These are phyloP conservation scores for Osmerus mordax DNA, from an alignment of 2,113 vertebrate genomes.

Conservation along the genomic window DNA sequence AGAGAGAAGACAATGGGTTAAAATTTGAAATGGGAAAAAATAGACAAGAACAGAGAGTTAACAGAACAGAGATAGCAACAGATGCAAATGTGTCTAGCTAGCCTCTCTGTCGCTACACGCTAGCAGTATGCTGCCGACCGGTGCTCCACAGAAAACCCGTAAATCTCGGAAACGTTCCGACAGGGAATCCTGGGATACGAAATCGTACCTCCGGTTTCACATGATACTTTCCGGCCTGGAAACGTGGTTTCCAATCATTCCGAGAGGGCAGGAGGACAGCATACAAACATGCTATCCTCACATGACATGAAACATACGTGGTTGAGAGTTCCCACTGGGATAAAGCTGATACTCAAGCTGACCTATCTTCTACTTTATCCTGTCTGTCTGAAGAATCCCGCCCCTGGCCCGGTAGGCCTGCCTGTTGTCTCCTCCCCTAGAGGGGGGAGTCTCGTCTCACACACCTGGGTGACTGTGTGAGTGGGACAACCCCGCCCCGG, in stretches of 20 bases:
- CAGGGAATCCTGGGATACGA: not conserved
- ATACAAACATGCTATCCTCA: not conserved
- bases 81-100: not conserved
- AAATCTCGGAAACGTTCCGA: conserved; percentile 5
- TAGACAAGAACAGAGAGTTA: no score
- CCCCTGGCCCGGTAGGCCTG: no score
- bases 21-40: not conserved
- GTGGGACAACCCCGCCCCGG: no score
- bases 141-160: not conserved
- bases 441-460: no score
- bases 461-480: no score
- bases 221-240: not conserved
- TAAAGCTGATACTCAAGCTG: no score
- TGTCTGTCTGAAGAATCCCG: no score
- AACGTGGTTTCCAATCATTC: conserved; percentile 14
- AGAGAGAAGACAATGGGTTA: not conserved
- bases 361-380: no score
- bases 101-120: not conserved
- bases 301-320: not conserved
- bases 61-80: not conserved
- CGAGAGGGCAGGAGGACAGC: conserved; percentile 4
- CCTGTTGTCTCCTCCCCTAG: no score
- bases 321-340: no score
- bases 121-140: not conserved
- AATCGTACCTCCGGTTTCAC: not conserved